Evolutionary conservation across 2,888 invertebrate genomes (phyloP).

Genomic region (Aproaerema taeniolella): DNA sequence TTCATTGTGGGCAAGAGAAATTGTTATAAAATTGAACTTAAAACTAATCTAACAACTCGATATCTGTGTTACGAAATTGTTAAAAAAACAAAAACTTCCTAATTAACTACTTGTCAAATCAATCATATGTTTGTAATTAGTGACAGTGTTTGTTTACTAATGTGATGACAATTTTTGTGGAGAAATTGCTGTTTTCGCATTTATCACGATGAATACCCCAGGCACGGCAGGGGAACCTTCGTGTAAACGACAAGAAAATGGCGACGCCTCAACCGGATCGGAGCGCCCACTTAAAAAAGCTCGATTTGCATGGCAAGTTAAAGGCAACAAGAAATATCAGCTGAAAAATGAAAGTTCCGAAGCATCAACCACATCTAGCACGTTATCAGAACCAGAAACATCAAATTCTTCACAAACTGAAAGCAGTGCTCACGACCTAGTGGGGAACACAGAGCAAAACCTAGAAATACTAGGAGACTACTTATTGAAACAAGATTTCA

Average conservation of each 20-base stretch:
- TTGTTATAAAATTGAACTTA: no score
- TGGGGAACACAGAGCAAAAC: slow-evolving; percentile 50
- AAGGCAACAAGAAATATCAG: slow-evolving; percentile 81
- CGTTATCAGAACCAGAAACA: slow-evolving; percentile 24
- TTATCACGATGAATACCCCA: slow-evolving; percentile 52
- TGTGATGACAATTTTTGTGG: slow-evolving; percentile 39
- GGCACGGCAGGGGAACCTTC: slow-evolving; percentile 63
- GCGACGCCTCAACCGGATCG: slow-evolving; percentile 64
- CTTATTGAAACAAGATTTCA: slow-evolving; percentile 54
- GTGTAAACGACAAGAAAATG: slow-evolving; percentile 70
- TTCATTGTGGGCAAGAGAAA: no score
- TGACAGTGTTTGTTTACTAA: slow-evolving; percentile 74
- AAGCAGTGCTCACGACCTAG: slow-evolving; percentile 31
- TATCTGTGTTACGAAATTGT: no score
- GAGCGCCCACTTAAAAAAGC: slow-evolving; percentile 82
- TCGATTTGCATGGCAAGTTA: slow-evolving; percentile 81
- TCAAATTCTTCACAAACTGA: slow-evolving; percentile 34
- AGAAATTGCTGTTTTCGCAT: slow-evolving; percentile 25
- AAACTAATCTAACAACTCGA: no score
- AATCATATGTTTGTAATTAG: slow-evolving; percentile 72
- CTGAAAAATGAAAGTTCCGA: slow-evolving; percentile 62
- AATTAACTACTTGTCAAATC: slow-evolving; percentile 60
- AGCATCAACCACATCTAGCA: slow-evolving; percentile 21
- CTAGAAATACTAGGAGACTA: slow-evolving; percentile 57
- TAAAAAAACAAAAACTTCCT: slow-evolving; percentile 30